These are phyloP conservation scores for Leptopilina drosophilae DNA, from an alignment of 2,888 invertebrate species.

Conservation along the genomic window DNA sequence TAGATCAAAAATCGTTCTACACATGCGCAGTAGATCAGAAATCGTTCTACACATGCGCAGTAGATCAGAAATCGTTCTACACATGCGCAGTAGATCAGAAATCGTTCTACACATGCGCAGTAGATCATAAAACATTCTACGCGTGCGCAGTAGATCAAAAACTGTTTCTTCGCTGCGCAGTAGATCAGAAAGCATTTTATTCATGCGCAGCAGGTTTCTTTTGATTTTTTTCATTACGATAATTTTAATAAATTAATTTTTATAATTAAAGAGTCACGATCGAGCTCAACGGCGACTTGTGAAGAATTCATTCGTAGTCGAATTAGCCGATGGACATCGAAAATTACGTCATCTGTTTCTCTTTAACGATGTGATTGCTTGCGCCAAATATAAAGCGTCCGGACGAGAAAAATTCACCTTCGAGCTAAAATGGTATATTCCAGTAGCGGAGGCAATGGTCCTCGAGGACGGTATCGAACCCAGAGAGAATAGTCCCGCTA, in stretches of 20 bases:
- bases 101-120: neutral
- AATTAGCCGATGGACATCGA: constrained; percentile 91
- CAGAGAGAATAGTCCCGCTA: constrained; percentile 87
- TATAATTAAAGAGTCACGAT: constrained; percentile 82
- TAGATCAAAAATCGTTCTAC: too few relatives aligned
- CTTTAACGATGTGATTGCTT: constrained; percentile 96
- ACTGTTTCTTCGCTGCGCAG: too few relatives aligned
- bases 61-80: too few relatives aligned
- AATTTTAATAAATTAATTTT: constrained; percentile 50
- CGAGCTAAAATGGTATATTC: constrained; percentile 96
- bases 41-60: too few relatives aligned
- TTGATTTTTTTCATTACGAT: neutral
- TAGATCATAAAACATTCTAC: neutral
- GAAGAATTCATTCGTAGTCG: constrained; percentile 96
- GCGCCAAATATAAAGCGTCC: constrained; percentile 95
- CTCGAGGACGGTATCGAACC: constrained; percentile 85
- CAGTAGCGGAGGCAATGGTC: constrained; percentile 88
- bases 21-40: too few relatives aligned
- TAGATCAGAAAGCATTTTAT: too few relatives aligned
- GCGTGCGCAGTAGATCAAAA: too few relatives aligned
- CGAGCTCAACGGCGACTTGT: constrained; percentile 91
- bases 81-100: too few relatives aligned
- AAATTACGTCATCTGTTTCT: constrained; percentile 95
- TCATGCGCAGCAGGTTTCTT: neutral
- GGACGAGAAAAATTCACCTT: constrained; percentile 93